Conservation (phyloP, 2,888 invertebrate species). For the Ametastegia equiseti region DNA sequence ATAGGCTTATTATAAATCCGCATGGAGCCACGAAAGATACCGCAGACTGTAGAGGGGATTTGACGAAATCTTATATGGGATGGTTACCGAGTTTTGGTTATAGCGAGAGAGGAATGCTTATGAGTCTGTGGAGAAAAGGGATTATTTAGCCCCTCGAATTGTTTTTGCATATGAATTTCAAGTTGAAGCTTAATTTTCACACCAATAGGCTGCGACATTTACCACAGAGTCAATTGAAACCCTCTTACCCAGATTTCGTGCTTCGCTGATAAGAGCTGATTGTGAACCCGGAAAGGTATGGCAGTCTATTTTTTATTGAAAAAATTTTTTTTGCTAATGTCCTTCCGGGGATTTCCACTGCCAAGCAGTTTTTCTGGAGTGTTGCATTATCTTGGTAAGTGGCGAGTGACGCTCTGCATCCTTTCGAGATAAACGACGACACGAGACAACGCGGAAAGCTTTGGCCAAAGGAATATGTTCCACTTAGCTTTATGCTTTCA, state of each 20-base stretch:
- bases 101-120: neutral
- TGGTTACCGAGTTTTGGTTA: slow-evolving; percentile 12
- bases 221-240: neutral
- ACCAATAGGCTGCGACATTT: neutral
- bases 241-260: neutral
- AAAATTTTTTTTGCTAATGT: neutral
- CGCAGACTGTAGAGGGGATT: neutral
- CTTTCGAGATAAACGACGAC: neutral
- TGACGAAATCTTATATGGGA: neutral
- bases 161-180: slow-evolving; percentile 13
- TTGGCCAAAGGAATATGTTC: slow-evolving; percentile 56
- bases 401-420: slow-evolving; percentile 8
- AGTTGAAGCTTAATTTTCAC: neutral
- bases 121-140: neutral
- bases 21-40: neutral
- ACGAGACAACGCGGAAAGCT: neutral
- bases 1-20: neutral
- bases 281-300: neutral
- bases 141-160: neutral
- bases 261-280: neutral
- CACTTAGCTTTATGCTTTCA: slow-evolving; percentile 59
- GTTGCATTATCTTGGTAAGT: slow-evolving; percentile 20
- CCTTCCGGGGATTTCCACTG: neutral
- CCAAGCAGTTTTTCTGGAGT: slow-evolving; percentile 15
- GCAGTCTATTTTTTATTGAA: neutral